Conservation (phyloP, 1,140 invertebrate genomes). For the Drosophila navojoa region DNA sequence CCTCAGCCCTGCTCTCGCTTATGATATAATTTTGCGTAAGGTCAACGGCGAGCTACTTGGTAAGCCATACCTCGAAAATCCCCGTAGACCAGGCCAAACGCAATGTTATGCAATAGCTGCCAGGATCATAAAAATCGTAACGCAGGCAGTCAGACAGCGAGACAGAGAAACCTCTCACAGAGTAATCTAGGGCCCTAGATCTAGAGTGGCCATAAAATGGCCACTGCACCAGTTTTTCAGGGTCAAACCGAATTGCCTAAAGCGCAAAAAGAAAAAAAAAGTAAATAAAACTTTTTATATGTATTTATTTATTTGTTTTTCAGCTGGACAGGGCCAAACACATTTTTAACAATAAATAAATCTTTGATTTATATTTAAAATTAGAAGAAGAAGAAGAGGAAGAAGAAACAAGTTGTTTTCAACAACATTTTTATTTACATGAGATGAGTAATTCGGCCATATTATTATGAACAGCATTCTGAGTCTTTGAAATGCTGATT, state of each 20-base stretch:
- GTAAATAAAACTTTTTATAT: background rate
- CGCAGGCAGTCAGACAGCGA: conserved; percentile 27
- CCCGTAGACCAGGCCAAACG: conserved; percentile 39
- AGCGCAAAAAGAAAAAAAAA: background rate
- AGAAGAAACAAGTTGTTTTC: conserved; percentile 13
- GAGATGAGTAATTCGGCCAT: conserved; percentile 2
- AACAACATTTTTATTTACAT: conserved; percentile 36
- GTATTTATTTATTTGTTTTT: conserved; percentile 27
- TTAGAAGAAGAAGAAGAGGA: background rate
- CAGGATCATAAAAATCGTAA: conserved; percentile 51
- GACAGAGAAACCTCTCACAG: conserved; percentile 1
- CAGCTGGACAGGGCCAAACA: conserved; percentile 6
- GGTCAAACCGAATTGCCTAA: conserved; percentile 21
- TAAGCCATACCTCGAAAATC: conserved; percentile 6
- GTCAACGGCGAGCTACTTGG: conserved; percentile 36
- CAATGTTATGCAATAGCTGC: conserved; percentile 72
- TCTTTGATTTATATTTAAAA: conserved; percentile 3
- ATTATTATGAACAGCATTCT: conserved; percentile 15
- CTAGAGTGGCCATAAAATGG: conserved; percentile 69
- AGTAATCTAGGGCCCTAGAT: conserved; percentile 45
- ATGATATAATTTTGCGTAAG: conserved; percentile 72
- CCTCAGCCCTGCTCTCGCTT: conserved; percentile 47
- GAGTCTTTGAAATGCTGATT: conserved; percentile 11
- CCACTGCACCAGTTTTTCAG: conserved; percentile 46
- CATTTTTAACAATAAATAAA: background rate